Base-by-base conservation (phyloP, 1,140 invertebrate genomes). In the Drosophila insularis region DNA sequence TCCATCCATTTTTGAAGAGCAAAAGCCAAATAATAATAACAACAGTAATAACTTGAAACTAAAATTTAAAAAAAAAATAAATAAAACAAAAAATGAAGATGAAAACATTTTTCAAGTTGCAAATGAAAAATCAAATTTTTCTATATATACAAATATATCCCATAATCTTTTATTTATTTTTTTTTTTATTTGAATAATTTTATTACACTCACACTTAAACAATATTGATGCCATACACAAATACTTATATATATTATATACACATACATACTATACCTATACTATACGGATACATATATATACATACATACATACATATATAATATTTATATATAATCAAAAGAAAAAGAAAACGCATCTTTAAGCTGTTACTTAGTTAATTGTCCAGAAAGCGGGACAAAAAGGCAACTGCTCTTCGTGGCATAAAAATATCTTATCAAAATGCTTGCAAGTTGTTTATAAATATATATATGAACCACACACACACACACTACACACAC, bases 301-400 rank as follows among this genome's bases (percentile, higher is more conserved):
- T 32, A 56, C 32, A 68, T 40, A 35, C 60, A 66, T 58, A 74
- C 63, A 67, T 61, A 58, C 53, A 68, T 40, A 68, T 70, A 68
- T 54, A 35, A 74, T 66, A 67, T 61, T 53, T 64, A 63, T 64
- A 55, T 58, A 81, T 68, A 71, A 78, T 50, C 43, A 66, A 75
- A 66, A 63, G 70, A 65, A 74, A 61, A 17, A 39, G 40, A 61
- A 81, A 27, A 27, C 6, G 27, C 27, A 27, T 27, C 74, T 80
- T 78, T 78, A 84, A 87, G 85, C 80, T 87, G 84, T 87, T 87
- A 87, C 81, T 87, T 87, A 87, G 82, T 87, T 87, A 89, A 89
- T 82, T 87, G 79, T 46, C 43, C 14, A 14, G n/a, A 43, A 43
- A 14, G 17, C 14, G 14, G 43, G 63, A 63, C 63, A 70, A 66